Evolutionary conservation across 2,888 invertebrate genomes (phyloP).

Genomic region (Glaucopsyche alexis): DNA sequence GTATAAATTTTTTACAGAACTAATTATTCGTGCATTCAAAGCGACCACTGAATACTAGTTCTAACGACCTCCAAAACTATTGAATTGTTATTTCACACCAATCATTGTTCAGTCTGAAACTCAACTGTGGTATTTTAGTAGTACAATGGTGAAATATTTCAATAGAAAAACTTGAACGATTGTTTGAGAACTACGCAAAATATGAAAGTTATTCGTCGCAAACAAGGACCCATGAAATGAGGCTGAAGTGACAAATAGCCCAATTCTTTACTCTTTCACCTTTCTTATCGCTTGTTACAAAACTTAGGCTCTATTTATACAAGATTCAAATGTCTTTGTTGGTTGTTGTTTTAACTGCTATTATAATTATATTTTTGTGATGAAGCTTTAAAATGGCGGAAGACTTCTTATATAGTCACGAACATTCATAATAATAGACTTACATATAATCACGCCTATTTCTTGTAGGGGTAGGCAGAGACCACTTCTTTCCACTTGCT

Average conservation of each 20-base stretch:
- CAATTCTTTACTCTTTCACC: constrained; percentile 17
- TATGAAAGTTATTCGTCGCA: constrained; percentile 5
- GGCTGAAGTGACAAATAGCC: constrained; percentile 22
- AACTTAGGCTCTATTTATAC: background rate
- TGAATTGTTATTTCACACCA: no score
- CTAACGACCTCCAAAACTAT: no score
- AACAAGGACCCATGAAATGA: constrained; percentile 25
- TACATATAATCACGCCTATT: no score
- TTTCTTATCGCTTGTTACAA: constrained; percentile 18
- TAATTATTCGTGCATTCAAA: no score
- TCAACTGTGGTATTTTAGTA: background rate
- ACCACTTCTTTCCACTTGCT: no score
- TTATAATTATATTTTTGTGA: background rate
- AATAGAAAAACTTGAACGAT: constrained; percentile 10
- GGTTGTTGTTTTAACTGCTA: background rate
- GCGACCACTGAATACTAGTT: no score
- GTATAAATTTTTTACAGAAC: no score
- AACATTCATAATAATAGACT: no score
- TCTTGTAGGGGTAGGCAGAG: no score
- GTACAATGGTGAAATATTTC: background rate
- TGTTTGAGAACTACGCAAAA: constrained; percentile 8
- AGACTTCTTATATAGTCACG: no score
- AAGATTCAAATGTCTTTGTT: background rate
- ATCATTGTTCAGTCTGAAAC: background rate
- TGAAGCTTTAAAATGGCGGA: background rate